phyloP scores from a whole-genome alignment of 1,140 invertebrate genomes.

The Drosophila parabipectinata region DNA sequence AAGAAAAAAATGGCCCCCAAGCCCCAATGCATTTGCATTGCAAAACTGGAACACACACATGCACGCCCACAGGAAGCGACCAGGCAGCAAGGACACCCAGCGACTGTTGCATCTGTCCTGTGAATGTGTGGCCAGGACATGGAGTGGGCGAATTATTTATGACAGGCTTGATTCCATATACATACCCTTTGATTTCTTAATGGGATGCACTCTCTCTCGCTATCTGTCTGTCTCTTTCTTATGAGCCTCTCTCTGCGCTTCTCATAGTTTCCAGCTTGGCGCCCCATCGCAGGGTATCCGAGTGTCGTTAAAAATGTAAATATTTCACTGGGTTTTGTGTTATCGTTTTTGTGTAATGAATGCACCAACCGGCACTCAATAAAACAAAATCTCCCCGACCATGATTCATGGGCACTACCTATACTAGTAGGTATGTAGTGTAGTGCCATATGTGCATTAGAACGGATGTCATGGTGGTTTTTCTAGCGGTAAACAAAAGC shows the following conservation, averaged over 20 bases:
- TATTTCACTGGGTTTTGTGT: constrained; percentile 11
- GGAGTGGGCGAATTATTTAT: constrained; percentile 36
- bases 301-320: not conserved
- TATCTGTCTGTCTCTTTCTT: too few species aligned
- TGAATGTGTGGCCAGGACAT: constrained; percentile 15
- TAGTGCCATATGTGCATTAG: constrained; percentile 38
- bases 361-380: constrained; percentile 58
- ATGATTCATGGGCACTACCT: constrained; percentile 29
- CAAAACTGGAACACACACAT: constrained; percentile 68
- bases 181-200: constrained; percentile 23
- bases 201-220: not conserved
- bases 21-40: constrained; percentile 61
- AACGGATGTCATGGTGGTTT: constrained; percentile 70
- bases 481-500: constrained; percentile 59
- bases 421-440: not conserved
- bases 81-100: constrained; percentile 36
- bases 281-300: not conserved
- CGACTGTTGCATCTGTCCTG: constrained; percentile 56
- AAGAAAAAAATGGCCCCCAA: constrained; percentile 40
- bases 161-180: constrained; percentile 11
- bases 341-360: constrained; percentile 41
- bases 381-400: constrained; percentile 45
- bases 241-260: not conserved
- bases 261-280: not conserved
- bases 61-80: constrained; percentile 63